A percentile compares a stretch with the other conserved stretches of the same genome.
Conservation (phyloP, 2,797 vertebrate genomes). For the Lagocephalus sceleratus region DNA sequence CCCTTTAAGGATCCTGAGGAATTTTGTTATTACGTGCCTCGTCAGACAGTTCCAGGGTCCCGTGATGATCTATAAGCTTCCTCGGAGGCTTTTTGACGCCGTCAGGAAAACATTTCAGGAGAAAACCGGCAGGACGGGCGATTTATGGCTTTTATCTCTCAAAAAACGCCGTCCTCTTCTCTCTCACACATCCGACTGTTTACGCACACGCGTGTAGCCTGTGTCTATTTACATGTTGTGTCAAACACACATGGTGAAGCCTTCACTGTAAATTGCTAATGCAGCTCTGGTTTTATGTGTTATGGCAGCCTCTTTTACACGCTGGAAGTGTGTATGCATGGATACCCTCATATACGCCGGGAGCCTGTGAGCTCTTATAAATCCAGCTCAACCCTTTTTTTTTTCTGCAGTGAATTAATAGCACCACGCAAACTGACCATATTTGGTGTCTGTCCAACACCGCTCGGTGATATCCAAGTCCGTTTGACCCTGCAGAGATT, state of each 20-base stretch:
- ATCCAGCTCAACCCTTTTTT: conserved; percentile 13
- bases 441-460: conserved; percentile 48
- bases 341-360: background rate
- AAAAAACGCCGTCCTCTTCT: background rate
- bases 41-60: background rate
- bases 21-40: too few species aligned
- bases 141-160: conserved; percentile 2
- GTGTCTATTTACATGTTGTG: conserved; percentile 14
- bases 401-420: conserved; percentile 33
- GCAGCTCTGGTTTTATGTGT: conserved; percentile 24
- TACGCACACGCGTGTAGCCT: background rate
- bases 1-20: conserved; percentile 3
- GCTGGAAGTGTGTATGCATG: conserved; percentile 4
- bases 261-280: conserved; percentile 21
- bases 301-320: conserved; percentile 16
- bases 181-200: background rate
- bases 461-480: conserved; percentile 30
- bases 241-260: conserved; percentile 21
- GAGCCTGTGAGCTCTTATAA: conserved; percentile 17
- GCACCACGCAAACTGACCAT: conserved; percentile 33
- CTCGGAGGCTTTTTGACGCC: conserved; percentile 3
- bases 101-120: conserved; percentile 4
- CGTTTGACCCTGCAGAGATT: conserved; percentile 34
- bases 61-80: conserved; percentile 5
- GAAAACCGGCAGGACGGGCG: background rate